These are phyloP conservation scores for Artibeus lituratus DNA, from an alignment of 2,797 vertebrate species.

Conservation along the genomic window DNA sequence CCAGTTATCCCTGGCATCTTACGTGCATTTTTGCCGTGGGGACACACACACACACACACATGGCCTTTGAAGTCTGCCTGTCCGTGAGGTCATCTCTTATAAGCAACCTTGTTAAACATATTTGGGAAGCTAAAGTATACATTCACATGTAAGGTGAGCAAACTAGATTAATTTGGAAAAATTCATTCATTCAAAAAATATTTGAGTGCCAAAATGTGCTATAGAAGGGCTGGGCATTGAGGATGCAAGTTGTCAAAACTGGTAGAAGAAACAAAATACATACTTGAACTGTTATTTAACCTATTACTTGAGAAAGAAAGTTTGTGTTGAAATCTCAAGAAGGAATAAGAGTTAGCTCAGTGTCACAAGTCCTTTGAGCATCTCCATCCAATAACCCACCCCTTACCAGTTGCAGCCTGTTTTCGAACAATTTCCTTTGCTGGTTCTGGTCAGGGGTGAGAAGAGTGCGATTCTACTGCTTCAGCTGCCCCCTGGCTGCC, in stretches of 20 bases:
- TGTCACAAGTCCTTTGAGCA: not conserved
- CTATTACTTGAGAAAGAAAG: not conserved
- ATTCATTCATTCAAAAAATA: not conserved
- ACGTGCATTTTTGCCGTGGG: not conserved
- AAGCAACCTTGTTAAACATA: not conserved
- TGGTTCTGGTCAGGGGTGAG: not conserved
- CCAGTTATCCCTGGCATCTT: not conserved
- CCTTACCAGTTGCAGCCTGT: not conserved
- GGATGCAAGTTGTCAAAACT: not conserved
- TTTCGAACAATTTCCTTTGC: not conserved
- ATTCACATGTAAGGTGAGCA: not conserved
- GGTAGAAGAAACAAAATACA: not conserved
- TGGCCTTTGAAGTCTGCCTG: not conserved
- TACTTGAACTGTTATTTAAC: not conserved
- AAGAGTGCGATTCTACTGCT: not conserved
- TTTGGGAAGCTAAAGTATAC: not conserved
- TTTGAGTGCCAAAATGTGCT: not conserved
- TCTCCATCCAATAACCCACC: not conserved
- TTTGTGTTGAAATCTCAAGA: not conserved
- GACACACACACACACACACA: not conserved
- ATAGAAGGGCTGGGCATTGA: not conserved
- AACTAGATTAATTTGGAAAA: not conserved
- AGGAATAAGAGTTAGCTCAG: accelerated
- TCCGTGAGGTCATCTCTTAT: not conserved
- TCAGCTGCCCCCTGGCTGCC: not conserved